Evolutionary conservation across 2,113 vertebrate genomes (phyloP).

Genomic region (Dascyllus trimaculatus): DNA sequence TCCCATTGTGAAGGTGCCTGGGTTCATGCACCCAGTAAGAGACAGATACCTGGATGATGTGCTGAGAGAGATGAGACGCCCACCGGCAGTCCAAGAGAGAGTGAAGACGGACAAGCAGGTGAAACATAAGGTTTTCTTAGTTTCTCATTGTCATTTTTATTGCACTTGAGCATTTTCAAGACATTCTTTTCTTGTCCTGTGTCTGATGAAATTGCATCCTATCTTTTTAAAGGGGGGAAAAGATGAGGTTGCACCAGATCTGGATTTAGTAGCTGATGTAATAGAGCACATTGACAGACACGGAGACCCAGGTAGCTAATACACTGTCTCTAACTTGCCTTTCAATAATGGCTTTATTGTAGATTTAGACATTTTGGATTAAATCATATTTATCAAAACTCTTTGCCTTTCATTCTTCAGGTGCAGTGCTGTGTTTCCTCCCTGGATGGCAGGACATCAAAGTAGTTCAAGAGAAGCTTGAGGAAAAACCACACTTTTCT

Average conservation of each 20-base stretch:
- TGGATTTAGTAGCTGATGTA: constrained; percentile 91
- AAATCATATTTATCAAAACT: background rate
- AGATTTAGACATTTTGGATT: background rate
- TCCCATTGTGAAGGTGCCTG: constrained; percentile 91
- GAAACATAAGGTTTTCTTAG: background rate
- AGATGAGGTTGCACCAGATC: constrained; percentile 85
- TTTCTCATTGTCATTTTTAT: background rate
- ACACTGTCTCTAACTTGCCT: background rate
- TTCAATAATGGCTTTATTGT: background rate
- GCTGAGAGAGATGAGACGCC: constrained; percentile 87
- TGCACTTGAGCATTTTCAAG: no score
- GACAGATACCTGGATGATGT: constrained; percentile 95
- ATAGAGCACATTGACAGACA: constrained; percentile 91
- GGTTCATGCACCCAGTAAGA: constrained; percentile 95
- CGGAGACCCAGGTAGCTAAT: constrained; percentile 88
- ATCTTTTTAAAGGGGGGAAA: constrained; percentile 71
- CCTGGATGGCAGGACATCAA: constrained; percentile 98
- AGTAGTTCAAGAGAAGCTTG: constrained; percentile 90
- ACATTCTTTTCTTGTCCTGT: background rate
- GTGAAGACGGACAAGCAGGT: background rate
- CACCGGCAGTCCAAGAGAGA: accelerated
- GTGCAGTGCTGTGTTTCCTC: constrained; percentile 96
- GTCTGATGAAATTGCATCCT: background rate
- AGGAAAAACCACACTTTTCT: constrained; percentile 81
- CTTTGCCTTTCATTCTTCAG: constrained; percentile 72